Conservation (phyloP, 37 sponge, comb jelly and placozoan species). For the Haliclona indistincta region DNA sequence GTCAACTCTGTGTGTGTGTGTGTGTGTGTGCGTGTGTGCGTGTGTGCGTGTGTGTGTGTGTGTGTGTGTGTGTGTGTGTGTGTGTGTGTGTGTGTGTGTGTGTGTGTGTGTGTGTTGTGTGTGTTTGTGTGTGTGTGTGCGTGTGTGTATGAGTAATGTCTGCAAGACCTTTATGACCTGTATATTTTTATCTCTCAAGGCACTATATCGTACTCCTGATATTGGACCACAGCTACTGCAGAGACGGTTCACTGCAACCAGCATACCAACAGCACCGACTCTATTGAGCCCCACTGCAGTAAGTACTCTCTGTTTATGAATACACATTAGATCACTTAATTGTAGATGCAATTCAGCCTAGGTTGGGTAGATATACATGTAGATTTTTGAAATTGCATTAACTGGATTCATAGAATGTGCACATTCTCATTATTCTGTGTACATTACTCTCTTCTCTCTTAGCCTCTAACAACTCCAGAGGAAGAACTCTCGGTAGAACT, state of each 20-base stretch:
- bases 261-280: background rate
- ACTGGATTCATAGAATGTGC: too few species aligned
- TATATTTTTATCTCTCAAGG: constrained; percentile 6
- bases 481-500: too few species aligned
- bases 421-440: too few species aligned
- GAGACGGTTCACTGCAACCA: constrained; percentile 5
- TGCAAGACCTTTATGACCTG: background rate
- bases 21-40: background rate
- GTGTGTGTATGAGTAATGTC: background rate
- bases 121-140: too few species aligned
- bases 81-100: background rate
- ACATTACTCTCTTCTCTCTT: too few species aligned
- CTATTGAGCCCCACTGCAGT: background rate
- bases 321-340: too few species aligned
- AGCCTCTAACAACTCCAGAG: too few species aligned
- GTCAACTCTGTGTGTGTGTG: background rate
- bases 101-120: background rate
- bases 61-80: background rate
- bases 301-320: too few species aligned
- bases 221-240: constrained; percentile 15
- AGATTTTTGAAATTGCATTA: too few species aligned
- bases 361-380: too few species aligned
- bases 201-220: constrained; percentile 16
- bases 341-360: too few species aligned
- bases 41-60: background rate